Evolutionary conservation across 2,797 vertebrate genomes (phyloP).

Genomic region (Brachymystax lenok): DNA sequence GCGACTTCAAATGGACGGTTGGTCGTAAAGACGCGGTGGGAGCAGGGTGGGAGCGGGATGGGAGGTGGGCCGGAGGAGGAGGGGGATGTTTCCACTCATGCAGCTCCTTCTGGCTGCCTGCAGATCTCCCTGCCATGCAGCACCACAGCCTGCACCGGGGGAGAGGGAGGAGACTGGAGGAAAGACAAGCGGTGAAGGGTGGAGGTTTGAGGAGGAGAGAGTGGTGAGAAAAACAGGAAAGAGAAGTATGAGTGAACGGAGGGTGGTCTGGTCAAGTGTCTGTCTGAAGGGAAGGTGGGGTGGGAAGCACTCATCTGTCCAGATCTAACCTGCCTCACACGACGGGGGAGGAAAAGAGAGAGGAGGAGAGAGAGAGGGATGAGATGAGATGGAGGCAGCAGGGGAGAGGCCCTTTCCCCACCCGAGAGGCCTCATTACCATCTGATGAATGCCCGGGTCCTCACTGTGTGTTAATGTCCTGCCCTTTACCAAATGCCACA

Average conservation of each 20-base stretch:
- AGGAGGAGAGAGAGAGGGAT: constrained; percentile 4
- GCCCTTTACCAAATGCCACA: constrained; percentile 90
- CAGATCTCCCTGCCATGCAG: not conserved
- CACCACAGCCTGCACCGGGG: not conserved
- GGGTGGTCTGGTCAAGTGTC: not conserved
- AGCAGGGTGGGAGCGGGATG: not conserved
- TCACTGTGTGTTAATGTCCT: constrained; percentile 80
- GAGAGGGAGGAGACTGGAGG: not conserved
- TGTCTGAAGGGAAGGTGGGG: not conserved
- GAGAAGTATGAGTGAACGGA: constrained; percentile 35
- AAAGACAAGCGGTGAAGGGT: not conserved
- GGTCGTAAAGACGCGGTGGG: constrained; percentile 35
- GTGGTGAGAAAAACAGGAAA: constrained; percentile 34
- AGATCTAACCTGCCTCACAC: not conserved
- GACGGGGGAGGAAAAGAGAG: constrained; percentile 6
- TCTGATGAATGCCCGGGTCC: constrained; percentile 78
- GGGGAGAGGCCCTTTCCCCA: constrained; percentile 50
- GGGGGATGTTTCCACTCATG: not conserved
- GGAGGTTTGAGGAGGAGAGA: constrained; percentile 45
- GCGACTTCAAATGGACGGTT: constrained; percentile 36
- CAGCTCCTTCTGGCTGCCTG: not conserved
- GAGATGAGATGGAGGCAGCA: constrained; percentile 1
- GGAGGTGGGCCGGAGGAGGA: not conserved
- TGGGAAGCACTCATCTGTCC: not conserved
- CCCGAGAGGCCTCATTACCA: constrained; percentile 81